A percentile compares a stretch with the other conserved stretches of the same genome.
These are phyloP conservation scores for Tetragnatha montana DNA, from an alignment of 2,888 invertebrate genomes.

Conservation along the genomic window DNA sequence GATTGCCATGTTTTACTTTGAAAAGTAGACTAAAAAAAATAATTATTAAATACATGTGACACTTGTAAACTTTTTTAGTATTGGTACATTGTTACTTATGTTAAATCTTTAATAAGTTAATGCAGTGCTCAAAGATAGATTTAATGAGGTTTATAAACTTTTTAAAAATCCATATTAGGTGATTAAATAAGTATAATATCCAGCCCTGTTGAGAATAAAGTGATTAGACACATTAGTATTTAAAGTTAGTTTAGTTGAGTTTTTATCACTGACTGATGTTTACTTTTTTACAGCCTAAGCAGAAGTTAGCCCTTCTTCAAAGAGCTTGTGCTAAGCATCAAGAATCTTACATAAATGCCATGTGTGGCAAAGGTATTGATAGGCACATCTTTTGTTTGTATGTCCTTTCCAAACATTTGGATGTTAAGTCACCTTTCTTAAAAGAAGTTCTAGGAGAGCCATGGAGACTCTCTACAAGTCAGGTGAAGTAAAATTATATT, in stretches of 20 bases:
- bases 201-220: not conserved
- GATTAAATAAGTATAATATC: not conserved
- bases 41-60: no score
- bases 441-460: constrained; percentile 92
- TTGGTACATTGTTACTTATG: no score
- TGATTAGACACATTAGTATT: no score
- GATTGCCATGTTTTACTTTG: no score
- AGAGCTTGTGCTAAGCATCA: constrained; percentile 90
- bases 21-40: no score
- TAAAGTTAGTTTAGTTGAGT: no score
- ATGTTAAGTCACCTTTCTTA: constrained; percentile 96
- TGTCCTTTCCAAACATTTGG: constrained; percentile 97
- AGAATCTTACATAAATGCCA: constrained; percentile 93
- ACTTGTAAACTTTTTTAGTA: no score
- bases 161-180: no score
- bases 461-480: constrained; percentile 93
- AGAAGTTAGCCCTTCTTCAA: constrained; percentile 83
- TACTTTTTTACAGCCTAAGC: constrained; percentile 79
- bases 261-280: no score
- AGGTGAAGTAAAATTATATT: constrained; percentile 74
- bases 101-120: no score
- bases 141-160: no score
- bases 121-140: no score
- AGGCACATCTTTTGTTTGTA: constrained; percentile 98
- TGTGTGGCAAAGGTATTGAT: constrained; percentile 98